phyloP scores from a whole-genome alignment of 2,888 invertebrate species.

The Actias luna region DNA sequence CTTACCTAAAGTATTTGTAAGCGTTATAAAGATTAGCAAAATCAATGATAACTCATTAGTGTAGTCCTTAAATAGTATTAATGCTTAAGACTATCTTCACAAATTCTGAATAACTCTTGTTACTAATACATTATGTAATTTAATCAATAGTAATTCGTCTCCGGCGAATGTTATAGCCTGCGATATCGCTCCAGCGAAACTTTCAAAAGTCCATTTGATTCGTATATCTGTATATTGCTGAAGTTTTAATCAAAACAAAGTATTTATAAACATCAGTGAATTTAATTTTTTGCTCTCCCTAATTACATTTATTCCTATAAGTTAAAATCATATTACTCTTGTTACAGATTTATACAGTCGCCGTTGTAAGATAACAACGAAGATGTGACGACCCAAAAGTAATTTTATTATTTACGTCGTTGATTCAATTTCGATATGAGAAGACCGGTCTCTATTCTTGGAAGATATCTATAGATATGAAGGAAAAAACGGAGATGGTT shows the following conservation, averaged over 20 bases:
- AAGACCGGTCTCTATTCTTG: conserved; percentile 20
- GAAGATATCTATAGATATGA: conserved; percentile 57
- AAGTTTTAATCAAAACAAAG: conserved; percentile 38
- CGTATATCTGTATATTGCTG: conserved; percentile 33
- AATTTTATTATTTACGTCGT: conserved; percentile 27
- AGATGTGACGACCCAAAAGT: conserved; percentile 35
- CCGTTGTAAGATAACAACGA: conserved; percentile 39
- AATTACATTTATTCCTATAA: conserved; percentile 8
- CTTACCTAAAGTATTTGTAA: not conserved
- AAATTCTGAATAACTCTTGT: not conserved
- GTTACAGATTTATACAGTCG: conserved; percentile 56
- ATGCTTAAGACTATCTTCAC: not conserved
- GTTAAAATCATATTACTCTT: conserved; percentile 35
- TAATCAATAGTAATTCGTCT: conserved; percentile 22
- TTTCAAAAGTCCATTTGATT: conserved; percentile 35
- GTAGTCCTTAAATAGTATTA: not conserved
- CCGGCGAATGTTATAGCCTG: conserved; percentile 35
- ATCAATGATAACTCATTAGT: not conserved
- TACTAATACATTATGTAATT: conserved; percentile 1
- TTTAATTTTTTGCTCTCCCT: not conserved
- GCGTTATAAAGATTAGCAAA: not conserved
- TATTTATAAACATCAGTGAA: conserved; percentile 3
- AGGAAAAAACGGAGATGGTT: conserved; percentile 47
- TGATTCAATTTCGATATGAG: conserved; percentile 47
- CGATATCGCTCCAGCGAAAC: conserved; percentile 27